Evolutionary conservation across 2,797 vertebrate genomes (phyloP), one percentile per base, ranked within the genome.

Genomic region (Lepidocolaptes lacrymiger): DNA sequence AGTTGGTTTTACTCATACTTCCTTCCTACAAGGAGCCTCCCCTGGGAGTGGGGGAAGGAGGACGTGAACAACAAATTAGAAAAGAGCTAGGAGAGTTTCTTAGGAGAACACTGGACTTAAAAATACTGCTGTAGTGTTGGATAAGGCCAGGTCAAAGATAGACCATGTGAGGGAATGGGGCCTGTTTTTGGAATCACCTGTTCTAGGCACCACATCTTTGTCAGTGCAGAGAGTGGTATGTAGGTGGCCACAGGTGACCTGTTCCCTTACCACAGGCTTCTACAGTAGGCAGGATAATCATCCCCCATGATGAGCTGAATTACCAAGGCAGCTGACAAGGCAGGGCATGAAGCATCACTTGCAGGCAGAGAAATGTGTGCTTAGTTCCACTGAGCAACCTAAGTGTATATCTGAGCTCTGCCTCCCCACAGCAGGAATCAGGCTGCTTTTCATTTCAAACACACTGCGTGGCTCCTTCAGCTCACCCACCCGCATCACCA

Each of bases 101-200:
- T 81, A n/a, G 34, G 21, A 58, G 37, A 71, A 12, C 1, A 0
- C 0, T 61, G 24, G 27, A 63, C 27, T 81, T 37, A 13, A 0
- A 66, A 80, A 34, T 59, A 54, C 22, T 64, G 32, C 43, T 68
- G 49, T 48, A 27, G 22, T 46, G 36, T 39, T 86, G 52, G 41
- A 54, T 61, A 51, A 83, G 23, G n/a, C 44, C 62, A 77, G 41
- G n/a, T 64, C 41, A 81, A 23, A 92, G 30, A 64, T 1, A 39
- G 52, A 48, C 44, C 20, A 17, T 14, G 5, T 37, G 26, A 61
- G 48, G 27, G 18, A 89, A 44, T 0, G 0, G 37, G 30, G 32
- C 34, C 12, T 0, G 0, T 72, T 78, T 69, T 43, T 79, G 46
- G 19, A 61, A 7, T 39, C 58, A n/a, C 46, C 14, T 73, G 51